phyloP scores from a whole-genome alignment of 1,140 invertebrate species.

The Dinoponera quadriceps region DNA sequence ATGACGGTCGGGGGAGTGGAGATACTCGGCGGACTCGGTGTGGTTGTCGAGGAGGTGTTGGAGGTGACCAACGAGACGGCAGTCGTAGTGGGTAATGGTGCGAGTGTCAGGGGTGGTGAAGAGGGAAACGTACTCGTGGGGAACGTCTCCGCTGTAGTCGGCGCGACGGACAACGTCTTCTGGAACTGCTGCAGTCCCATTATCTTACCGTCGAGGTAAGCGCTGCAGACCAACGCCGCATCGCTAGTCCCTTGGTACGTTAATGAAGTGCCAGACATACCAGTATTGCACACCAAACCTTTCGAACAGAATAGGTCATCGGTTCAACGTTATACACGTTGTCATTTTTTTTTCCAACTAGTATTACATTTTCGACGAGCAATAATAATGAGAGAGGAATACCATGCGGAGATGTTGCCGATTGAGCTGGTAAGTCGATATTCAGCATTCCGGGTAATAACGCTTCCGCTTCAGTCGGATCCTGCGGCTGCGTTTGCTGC shows the following conservation, averaged over 20 bases:
- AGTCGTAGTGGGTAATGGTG: slow-evolving; percentile 67
- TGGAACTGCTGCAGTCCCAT: slow-evolving; percentile 70
- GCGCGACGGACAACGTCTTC: slow-evolving; percentile 60
- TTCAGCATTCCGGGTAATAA: slow-evolving; percentile 81
- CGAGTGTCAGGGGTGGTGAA: slow-evolving; percentile 73
- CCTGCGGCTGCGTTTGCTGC: slow-evolving; percentile 75
- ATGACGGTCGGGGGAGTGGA: slow-evolving; percentile 68
- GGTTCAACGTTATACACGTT: slow-evolving; percentile 64
- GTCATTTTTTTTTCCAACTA: too few relatives aligned
- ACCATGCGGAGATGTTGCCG: slow-evolving; percentile 61
- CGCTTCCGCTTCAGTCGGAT: slow-evolving; percentile 75
- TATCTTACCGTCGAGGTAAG: slow-evolving; percentile 65
- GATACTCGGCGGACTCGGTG: slow-evolving; percentile 70
- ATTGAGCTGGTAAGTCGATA: slow-evolving; percentile 77
- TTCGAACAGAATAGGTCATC: slow-evolving; percentile 64
- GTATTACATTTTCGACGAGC: slow-evolving; percentile 22
- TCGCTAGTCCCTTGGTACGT: slow-evolving; percentile 77
- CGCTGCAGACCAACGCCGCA: slow-evolving; percentile 78
- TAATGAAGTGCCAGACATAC: slow-evolving; percentile 77
- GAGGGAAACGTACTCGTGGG: slow-evolving; percentile 66
- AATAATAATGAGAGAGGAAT: slow-evolving; percentile 1
- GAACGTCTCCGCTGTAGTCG: slow-evolving; percentile 75
- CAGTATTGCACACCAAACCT: slow-evolving; percentile 81
- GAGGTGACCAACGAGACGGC: slow-evolving; percentile 67
- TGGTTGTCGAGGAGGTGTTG: slow-evolving; percentile 69